These are phyloP conservation scores for Anomalospiza imberbis DNA, from an alignment of 2,797 vertebrate species.

Conservation along the genomic window DNA sequence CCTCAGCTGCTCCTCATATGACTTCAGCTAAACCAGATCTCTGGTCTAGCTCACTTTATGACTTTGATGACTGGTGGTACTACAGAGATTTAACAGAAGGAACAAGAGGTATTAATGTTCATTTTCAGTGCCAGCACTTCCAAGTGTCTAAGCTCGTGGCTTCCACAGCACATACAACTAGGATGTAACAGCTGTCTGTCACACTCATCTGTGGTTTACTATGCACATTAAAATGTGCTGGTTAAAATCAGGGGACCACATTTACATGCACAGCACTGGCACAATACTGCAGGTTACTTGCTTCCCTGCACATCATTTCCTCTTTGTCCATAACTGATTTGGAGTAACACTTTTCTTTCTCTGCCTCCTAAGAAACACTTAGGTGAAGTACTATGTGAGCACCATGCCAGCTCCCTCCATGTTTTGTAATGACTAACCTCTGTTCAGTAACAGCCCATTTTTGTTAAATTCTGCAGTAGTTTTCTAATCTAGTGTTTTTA, in stretches of 20 bases:
- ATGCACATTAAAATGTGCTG: rapidly evolving
- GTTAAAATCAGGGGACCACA: not conserved
- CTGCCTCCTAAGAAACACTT: not conserved
- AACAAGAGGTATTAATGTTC: not conserved
- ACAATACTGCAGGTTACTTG: not conserved
- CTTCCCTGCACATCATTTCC: not conserved
- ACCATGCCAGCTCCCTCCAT: not conserved
- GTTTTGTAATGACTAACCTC: not conserved
- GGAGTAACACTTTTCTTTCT: not conserved
- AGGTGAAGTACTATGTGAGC: not conserved
- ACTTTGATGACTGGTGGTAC: not conserved
- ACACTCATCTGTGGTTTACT: not conserved
- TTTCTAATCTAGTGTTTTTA: not conserved
- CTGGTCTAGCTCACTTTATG: not conserved
- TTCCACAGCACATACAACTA: not conserved
- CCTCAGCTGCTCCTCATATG: rapidly evolving
- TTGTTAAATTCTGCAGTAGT: not conserved
- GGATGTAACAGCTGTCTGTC: not conserved
- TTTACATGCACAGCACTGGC: not conserved
- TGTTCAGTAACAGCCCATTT: not conserved
- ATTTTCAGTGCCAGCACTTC: not conserved
- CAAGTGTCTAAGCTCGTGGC: not conserved
- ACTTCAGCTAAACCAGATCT: not conserved
- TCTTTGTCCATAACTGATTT: not conserved
- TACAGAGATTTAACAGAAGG: not conserved